These are phyloP conservation scores for Oceanodroma tethys DNA, from an alignment of 2,113 vertebrate species.

Conservation along the genomic window DNA sequence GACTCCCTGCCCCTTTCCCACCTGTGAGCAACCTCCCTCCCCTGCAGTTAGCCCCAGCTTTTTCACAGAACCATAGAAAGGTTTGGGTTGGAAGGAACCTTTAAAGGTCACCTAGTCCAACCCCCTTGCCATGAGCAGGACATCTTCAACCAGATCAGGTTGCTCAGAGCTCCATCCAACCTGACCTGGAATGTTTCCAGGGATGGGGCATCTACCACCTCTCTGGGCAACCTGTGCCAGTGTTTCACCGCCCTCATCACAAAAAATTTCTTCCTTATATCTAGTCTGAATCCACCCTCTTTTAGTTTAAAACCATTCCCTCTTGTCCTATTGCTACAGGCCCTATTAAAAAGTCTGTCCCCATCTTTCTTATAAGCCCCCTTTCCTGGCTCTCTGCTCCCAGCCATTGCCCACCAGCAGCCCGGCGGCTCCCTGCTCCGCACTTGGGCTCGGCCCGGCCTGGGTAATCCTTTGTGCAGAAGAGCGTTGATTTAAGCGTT, in stretches of 20 bases:
- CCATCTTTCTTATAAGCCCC: not conserved
- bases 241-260: not conserved
- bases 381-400: not conserved
- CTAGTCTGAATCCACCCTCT: not conserved
- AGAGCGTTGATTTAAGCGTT: not conserved
- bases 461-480: not conserved
- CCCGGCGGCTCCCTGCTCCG: accelerated
- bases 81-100: not conserved
- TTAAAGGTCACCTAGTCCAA: not conserved
- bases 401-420: not conserved
- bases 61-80: not conserved
- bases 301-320: not conserved
- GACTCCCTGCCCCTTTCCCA: not conserved
- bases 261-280: not conserved
- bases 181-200: not conserved
- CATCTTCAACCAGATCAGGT: not conserved
- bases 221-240: not conserved
- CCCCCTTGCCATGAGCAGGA: not conserved
- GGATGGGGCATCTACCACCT: not conserved
- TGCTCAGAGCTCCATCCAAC: not conserved
- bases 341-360: not conserved
- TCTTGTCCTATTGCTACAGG: not conserved
- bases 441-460: not conserved
- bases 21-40: not conserved
- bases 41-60: not conserved